Conservation (phyloP, 2,113 vertebrate genomes). For the Pelusios castaneus region DNA sequence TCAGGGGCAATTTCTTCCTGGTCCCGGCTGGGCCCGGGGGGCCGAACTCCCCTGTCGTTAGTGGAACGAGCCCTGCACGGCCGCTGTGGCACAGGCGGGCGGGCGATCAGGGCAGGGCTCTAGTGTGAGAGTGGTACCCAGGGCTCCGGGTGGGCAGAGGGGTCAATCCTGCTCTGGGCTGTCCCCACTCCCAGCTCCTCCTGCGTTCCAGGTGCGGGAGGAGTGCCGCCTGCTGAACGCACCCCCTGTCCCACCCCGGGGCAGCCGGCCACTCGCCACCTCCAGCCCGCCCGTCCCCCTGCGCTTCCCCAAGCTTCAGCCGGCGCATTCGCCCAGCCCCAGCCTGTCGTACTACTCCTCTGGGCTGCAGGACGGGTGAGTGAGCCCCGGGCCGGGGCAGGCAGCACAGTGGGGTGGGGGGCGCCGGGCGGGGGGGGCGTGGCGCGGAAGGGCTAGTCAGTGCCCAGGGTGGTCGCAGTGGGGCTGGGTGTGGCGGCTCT, state of each 20-base stretch:
- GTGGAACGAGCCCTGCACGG: too few relatives aligned
- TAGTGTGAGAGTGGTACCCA: neutral
- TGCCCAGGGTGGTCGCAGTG: too few relatives aligned
- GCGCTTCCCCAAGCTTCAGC: constrained; percentile 84
- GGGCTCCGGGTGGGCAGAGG: neutral
- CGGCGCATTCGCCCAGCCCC: constrained; percentile 81
- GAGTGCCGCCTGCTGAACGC: constrained; percentile 95
- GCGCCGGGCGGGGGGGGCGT: too few relatives aligned
- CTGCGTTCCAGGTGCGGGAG: constrained; percentile 89
- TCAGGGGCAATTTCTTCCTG: too few relatives aligned
- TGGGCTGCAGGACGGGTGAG: constrained; percentile 91
- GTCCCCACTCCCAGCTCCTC: neutral
- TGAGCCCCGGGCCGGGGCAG: neutral
- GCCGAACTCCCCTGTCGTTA: too few relatives aligned
- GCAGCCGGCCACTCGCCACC: neutral
- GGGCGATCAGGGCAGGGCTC: neutral
- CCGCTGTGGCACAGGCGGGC: too few relatives aligned
- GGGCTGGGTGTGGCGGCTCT: neutral
- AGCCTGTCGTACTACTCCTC: constrained; percentile 95
- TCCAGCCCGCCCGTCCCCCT: constrained; percentile 87
- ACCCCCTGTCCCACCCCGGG: constrained; percentile 83
- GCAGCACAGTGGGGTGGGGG: too few relatives aligned
- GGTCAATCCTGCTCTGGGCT: too few relatives aligned
- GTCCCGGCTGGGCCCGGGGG: too few relatives aligned
- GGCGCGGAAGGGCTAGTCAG: too few relatives aligned